Evolutionary conservation across 2,797 vertebrate genomes (phyloP), one percentile per base, ranked within the genome.

Genomic region (Poecilia wingei): DNA sequence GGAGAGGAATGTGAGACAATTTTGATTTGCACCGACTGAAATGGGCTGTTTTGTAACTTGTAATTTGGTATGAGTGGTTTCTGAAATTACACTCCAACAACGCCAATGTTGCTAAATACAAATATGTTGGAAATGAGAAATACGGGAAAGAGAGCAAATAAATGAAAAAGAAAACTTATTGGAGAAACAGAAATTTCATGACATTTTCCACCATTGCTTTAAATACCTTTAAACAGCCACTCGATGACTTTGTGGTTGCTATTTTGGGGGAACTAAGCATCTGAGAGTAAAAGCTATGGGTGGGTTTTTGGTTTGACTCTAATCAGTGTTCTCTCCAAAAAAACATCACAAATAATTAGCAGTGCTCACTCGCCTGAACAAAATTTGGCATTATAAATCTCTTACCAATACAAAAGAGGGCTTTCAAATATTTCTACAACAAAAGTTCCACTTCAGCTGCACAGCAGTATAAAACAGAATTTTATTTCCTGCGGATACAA

Each of bases 1-100:
- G 87, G 84, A 82, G 69, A 85, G 74, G 81, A 88, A 88, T 79
- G 36, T 77, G 31, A 88, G 75, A 75, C n/a, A 36, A 74, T 80
- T 83, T 68, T 43, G 82, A 87, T 84, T 76, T 39, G 83, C 75
- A 16, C n/a, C 74, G 77, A 82, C 69, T 75, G 41, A 69, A 80
- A 49, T 83, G 45, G 61, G 47, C 31, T 64, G 51, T 55, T 78
- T 78, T 75, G 85, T 28, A 78, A 33, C 25, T 55, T 80, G 25
- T 51, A 59, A 43, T 75, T 75, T 79, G 36, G 20, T 81, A 41
- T 33, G 47, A 81, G 72, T 72, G 55, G 46, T 70, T 49, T 61
- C 39, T 80, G 59, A 49, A 73, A 74, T 78, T 77, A 74, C 83
- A 45, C 25, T 31, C 4, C 49, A 61, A 79, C 76, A 76, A 69